These are phyloP conservation scores for Ambastaia sidthimunki DNA, from an alignment of 2,797 vertebrate genomes.

Conservation along the genomic window DNA sequence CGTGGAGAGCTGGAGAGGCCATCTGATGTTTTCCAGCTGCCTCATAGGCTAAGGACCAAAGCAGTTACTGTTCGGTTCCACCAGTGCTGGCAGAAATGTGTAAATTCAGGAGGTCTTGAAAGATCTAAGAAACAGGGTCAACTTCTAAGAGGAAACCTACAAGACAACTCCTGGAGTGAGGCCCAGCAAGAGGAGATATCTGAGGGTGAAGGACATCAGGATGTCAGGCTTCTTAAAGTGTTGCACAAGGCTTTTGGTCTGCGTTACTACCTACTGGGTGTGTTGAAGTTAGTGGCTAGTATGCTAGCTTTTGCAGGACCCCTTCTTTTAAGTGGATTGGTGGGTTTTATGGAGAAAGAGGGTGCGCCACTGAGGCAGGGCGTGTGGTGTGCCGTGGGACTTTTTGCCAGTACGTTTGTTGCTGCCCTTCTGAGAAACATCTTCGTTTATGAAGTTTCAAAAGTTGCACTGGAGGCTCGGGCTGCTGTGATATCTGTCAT, in stretches of 20 bases:
- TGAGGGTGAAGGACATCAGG: slow-evolving; percentile 39
- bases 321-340: slow-evolving; percentile 86
- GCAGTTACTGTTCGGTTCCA: slow-evolving; percentile 78
- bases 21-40: slow-evolving; percentile 83
- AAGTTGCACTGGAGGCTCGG: slow-evolving; percentile 82
- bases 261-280: slow-evolving; percentile 83
- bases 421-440: slow-evolving; percentile 84
- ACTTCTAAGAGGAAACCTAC: slow-evolving; percentile 59
- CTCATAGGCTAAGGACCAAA: slow-evolving; percentile 77
- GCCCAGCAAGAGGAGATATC: slow-evolving; percentile 53
- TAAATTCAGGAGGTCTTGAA: slow-evolving; percentile 15
- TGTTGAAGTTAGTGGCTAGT: slow-evolving; percentile 82
- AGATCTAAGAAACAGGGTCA: slow-evolving; percentile 48
- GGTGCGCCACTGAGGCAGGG: slow-evolving; percentile 83
- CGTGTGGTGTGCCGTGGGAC: slow-evolving; percentile 82
- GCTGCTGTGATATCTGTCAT: slow-evolving; percentile 82
- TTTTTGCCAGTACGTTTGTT: slow-evolving; percentile 83
- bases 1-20: slow-evolving; percentile 79
- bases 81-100: slow-evolving; percentile 79
- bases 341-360: slow-evolving; percentile 87
- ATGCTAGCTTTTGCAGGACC: slow-evolving; percentile 86
- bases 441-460: slow-evolving; percentile 85
- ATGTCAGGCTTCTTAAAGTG: slow-evolving; percentile 76
- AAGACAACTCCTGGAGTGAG: slow-evolving; percentile 62
- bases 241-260: slow-evolving; percentile 84